Percentiles rank a stretch among this genome's conserved stretches.
Evolutionary conservation across 2,113 vertebrate species (phyloP).

Genomic region (Pseudopipra pipra): DNA sequence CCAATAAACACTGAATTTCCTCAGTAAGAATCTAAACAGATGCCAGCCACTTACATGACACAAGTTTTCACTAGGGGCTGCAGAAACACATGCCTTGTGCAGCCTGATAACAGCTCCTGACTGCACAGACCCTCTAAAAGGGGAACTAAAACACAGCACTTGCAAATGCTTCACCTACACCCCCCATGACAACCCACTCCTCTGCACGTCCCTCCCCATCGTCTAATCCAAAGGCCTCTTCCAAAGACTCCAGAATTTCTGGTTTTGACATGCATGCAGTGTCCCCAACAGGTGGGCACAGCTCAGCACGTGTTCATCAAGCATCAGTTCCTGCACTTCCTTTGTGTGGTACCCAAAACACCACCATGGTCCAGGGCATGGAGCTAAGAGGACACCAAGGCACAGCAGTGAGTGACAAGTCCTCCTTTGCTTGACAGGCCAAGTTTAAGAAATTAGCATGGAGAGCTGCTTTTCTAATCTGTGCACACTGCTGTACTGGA

Average conservation of each 20-base stretch:
- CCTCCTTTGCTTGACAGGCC: not conserved
- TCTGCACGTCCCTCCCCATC: not conserved
- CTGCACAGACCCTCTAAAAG: not conserved
- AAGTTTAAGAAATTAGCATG: not conserved
- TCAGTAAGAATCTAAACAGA: conserved; percentile 1
- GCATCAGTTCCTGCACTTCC: not conserved
- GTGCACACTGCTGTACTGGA: not conserved
- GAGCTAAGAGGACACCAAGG: not conserved
- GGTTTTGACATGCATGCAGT: not conserved
- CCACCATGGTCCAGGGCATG: accelerated
- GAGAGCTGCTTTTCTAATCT: not conserved
- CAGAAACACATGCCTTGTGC: not conserved
- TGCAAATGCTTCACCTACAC: not conserved
- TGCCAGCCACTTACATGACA: conserved; percentile 33
- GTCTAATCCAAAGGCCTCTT: not conserved
- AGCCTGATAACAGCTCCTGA: not conserved
- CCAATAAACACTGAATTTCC: not conserved
- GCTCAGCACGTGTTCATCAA: not conserved
- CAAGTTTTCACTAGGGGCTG: conserved; percentile 33
- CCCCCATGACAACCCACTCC: accelerated
- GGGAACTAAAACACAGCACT: not conserved
- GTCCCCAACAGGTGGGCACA: accelerated
- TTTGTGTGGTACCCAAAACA: not conserved
- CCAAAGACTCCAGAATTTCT: not conserved
- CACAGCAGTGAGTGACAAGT: not conserved